Conservation (phyloP, 23 tunicate genomes). For the Halocynthia roretzi region DNA sequence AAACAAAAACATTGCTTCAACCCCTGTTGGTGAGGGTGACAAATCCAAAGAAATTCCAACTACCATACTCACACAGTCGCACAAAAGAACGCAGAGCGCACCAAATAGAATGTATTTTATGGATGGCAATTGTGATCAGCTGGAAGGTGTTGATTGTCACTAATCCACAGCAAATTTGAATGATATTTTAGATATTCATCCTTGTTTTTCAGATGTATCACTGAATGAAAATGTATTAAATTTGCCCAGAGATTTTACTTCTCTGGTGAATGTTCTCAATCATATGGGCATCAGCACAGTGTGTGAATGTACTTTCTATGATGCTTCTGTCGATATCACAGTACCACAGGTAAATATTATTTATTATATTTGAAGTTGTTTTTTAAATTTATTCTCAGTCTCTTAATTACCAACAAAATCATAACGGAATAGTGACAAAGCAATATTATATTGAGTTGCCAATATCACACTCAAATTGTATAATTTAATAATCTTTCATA, state of each 20-base stretch:
- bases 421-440: not conserved
- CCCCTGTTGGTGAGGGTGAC: conserved; percentile 3
- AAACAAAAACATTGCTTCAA: not conserved
- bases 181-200: no score
- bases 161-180: no score
- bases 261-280: conserved; percentile 31
- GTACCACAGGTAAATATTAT: conserved; percentile 13
- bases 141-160: no score
- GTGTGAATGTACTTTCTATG: conserved; percentile 80
- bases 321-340: conserved; percentile 55
- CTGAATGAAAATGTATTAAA: not conserved
- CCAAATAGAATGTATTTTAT: not conserved
- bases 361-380: no score
- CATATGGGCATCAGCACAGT: conserved; percentile 48
- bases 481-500: no score
- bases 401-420: no score
- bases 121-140: no score
- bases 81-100: conserved; percentile 25
- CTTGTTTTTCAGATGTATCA: no score
- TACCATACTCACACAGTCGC: not conserved
- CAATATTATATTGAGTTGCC: not conserved
- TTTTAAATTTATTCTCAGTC: no score
- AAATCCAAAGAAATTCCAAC: conserved; percentile 7
- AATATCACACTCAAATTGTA: no score
- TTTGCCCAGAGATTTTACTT: conserved; percentile 29